Base-by-base conservation (phyloP, 1,140 invertebrate species). In the Drosophila insularis region DNA sequence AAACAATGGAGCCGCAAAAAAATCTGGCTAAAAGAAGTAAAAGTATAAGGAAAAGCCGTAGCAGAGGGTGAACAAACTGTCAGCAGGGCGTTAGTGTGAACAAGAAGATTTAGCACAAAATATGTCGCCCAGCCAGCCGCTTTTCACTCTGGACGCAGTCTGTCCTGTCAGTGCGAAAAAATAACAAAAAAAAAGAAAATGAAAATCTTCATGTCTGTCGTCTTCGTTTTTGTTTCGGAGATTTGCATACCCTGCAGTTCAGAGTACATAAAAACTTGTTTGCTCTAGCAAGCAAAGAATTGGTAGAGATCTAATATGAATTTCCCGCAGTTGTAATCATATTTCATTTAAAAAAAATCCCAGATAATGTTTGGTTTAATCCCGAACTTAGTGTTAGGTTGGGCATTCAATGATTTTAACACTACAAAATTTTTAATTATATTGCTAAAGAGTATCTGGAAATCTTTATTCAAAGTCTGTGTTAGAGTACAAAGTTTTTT, bases 91-190 rank as follows among this genome's bases (percentile, higher is more conserved):
- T 89, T 87, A 77, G 84, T 87, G 82, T 87, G 82, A 87, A 87
- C 84, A 89, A 80, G 84, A 87, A 87, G 82, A 87, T 82, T 87
- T 89, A 80, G 73, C 82, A 78, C 76, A 82, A 89, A 87, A 87
- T 87, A 86, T 86, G 79, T 86, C 75, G 75, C 60, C 60, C 56
- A 64, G 59, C 11, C 73, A 50, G 17, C 17, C 17, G 43, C 43
- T 50, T 50, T 50, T 64, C 54, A 39, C 53, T 59, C 56, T 37
- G 60, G 27, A 65, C 40, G 27, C 40, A 53, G 59, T 61, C 59
- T 61, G 35, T 8, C 19, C 37, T 60, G 39, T 46, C 43, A 46
- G 17, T 19, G 43, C 43, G 43, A 50, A 19, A 50, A 50, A 50
- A 50, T 50, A 50, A 50, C 17, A 50, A 50, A 50, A 46, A 50